Base-by-base conservation (phyloP, 2,113 vertebrate genomes). In the Lophochroa leadbeateri region DNA sequence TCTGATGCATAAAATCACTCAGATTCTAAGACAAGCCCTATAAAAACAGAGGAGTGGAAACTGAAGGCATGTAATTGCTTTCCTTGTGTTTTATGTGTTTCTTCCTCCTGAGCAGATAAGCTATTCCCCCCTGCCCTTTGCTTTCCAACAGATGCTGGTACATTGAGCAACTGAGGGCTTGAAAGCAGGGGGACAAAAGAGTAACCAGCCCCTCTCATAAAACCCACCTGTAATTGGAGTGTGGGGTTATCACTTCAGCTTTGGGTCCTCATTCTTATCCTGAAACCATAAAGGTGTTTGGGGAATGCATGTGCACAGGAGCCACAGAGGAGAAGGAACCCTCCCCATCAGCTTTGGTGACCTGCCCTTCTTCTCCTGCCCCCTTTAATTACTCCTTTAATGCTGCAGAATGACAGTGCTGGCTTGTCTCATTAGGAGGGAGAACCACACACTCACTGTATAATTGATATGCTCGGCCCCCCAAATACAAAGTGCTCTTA, bases 31-130 rank as follows among this genome's bases (percentile, higher is more conserved):
- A 81, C 80, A 61, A 92, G 90, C 82, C 88, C 93, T 63, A 41
- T 88, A 89, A 97, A 95, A 83, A 23, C 91, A 41, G 60, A 76
- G 94, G 79, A 90, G 57, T 70, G 95, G 88, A 63, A 96, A 19
- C 94, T 21, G 18, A 69, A 92, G 74, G 95, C 92, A 90, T 93
- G 95, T 91, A 94, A 97, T 97, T 97, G 91, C 95, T 96, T 96
- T 94, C 18, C 75, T 61, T 23, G 10, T 88, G 91, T 35, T 92
- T 95, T 94, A 88, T 96, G 92, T 82, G 65, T 50, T 93, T 64
- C 86, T 71, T 52, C 69, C 91, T 95, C 69, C 78, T 14, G 31
- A 95, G 84, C 3, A 78, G 94, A 86, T 91, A 60, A 95, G 91
- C 79, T 49, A 1, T 79, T 92, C 47, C 49, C 64, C 39, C 55